phyloP scores from a whole-genome alignment of 2,797 vertebrate genomes.

The Podarcis siculus region DNA sequence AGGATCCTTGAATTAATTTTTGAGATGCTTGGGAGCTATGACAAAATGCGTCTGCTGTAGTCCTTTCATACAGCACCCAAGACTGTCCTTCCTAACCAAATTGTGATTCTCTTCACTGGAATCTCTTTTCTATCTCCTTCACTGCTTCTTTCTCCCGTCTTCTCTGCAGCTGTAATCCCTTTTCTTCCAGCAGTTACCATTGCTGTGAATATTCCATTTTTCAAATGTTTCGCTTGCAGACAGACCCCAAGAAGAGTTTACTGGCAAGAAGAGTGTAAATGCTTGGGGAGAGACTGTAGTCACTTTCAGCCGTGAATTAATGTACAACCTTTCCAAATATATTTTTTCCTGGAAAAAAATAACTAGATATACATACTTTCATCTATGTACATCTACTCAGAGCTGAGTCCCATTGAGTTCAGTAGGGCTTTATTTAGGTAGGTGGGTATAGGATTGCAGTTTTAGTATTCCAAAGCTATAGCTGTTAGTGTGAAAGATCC shows the following conservation, averaged over 20 bases:
- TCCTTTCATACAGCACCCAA: background rate
- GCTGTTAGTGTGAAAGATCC: background rate
- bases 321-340: background rate
- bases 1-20: background rate
- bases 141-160: background rate
- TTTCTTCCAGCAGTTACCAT: background rate
- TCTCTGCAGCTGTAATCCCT: background rate
- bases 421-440: background rate
- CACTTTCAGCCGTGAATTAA: background rate
- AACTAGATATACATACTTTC: background rate
- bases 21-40: background rate
- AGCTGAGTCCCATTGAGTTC: too few species aligned
- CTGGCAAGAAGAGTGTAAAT: background rate
- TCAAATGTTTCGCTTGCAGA: background rate
- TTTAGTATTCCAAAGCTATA: background rate
- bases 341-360: background rate
- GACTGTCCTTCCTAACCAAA: background rate
- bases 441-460: background rate
- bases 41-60: background rate
- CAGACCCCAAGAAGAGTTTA: background rate
- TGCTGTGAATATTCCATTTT: background rate
- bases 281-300: background rate
- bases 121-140: too few species aligned
- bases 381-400: too few species aligned
- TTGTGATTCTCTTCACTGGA: background rate